Evolutionary conservation across 2,888 invertebrate genomes (phyloP), one percentile per base, ranked within the genome.

Genomic region (Catocala nupta): DNA sequence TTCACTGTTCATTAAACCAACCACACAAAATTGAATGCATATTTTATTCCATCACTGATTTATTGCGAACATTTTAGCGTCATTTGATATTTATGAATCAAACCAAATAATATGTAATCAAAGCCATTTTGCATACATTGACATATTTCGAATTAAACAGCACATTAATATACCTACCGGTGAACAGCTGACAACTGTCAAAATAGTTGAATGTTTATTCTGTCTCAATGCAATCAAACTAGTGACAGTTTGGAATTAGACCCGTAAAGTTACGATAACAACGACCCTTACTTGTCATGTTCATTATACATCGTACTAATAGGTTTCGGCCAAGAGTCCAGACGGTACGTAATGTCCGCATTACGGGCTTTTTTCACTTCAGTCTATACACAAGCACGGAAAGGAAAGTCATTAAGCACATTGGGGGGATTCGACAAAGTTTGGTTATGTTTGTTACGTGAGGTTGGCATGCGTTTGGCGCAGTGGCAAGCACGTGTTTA

Each of bases 381-480:
- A 71, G 64, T 74, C 66, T 53, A 45, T 68, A 59, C 78, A 80
- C 77, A 71, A 58, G 42, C 71, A 78, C 75, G 49, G 44, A 66
- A 62, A 56, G 36, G 63, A 64, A 59, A 55, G 47, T 68, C 53
- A 55, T 63, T 63, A 51, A 58, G 55, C 75, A 65, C 73, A 63
- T 63, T 55, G 55, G 9, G 43, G 49, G 59, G 34, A 64, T 67
- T 72, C 74, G 73, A 58, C 57, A 80, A 84, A 85, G 85, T 88
- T 87, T 82, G 72, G 62, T 75, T 78, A 70, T 72, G 60, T 71
- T 71, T 69, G 66, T 78, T 77, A 81, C 84, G 84, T 78, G 77
- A 73, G 72, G 70, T 65, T 66, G 69, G 70, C 78, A 82, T 85
- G 79, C 82, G 81, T 81, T 66, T 68, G 69, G 61, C 67, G 74